phyloP scores from a whole-genome alignment of 2,797 vertebrate species.

The Antrozous pallidus region DNA sequence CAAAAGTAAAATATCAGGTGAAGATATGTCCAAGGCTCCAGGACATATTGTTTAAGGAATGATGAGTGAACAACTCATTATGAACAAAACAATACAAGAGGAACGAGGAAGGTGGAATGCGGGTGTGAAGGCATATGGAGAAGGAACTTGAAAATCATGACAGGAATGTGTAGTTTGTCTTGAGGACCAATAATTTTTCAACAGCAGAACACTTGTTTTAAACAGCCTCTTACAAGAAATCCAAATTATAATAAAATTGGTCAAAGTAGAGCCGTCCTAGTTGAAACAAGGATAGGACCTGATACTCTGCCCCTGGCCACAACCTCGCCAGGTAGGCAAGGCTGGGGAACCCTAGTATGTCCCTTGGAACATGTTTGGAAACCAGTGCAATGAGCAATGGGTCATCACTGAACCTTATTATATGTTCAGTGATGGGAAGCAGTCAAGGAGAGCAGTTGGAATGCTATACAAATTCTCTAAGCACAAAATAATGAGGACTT shows the following conservation, averaged over 20 bases:
- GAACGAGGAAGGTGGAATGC: not conserved
- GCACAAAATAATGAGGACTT: not conserved
- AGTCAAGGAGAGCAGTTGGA: not conserved
- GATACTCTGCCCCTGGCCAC: not conserved
- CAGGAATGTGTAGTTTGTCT: not conserved
- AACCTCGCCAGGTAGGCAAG: not conserved
- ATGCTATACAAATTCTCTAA: not conserved
- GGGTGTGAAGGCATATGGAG: not conserved
- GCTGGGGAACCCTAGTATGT: not conserved
- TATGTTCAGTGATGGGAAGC: not conserved
- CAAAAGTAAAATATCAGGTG: not conserved
- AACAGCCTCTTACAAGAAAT: not conserved
- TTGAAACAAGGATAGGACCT: not conserved
- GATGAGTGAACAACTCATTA: not conserved
- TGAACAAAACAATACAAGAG: not conserved
- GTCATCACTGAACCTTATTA: not conserved
- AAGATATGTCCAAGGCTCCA: not conserved
- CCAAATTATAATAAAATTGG: not conserved
- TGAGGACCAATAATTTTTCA: not conserved
- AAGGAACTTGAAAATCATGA: not conserved
- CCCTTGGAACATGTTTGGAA: not conserved
- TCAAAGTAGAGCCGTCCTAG: not conserved
- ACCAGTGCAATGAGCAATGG: not conserved
- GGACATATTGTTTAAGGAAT: not conserved
- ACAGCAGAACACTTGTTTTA: not conserved